Evolutionary conservation across 1,140 invertebrate species (phyloP), one percentile per base, ranked within the genome.

Genomic region (Octopus bimaculoides): DNA sequence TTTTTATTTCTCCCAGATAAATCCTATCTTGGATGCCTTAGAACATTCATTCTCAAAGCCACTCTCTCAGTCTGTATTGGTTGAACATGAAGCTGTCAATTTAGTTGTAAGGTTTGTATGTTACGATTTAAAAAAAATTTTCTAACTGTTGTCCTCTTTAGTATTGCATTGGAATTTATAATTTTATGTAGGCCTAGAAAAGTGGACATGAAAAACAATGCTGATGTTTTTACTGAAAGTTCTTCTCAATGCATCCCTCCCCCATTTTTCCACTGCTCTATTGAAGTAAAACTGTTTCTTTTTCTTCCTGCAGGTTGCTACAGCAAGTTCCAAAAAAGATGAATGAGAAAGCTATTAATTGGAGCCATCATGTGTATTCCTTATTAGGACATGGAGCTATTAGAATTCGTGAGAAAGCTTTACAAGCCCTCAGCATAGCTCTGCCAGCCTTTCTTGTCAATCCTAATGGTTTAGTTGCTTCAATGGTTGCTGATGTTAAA

Each of bases 61-160:
- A 83, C 82, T 82, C 12, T 75, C 77, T n/a, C 79, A 84, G 71
- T 83, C 85, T 4, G 75, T 82, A 14, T 81, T 83, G 12, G 84
- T 87, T 6, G 84, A 87, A 69, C 80, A 86, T 80, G 86, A 86
- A 76, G 83, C 82, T 26, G 75, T 84, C 17, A 83, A 83, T 80
- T 81, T 82, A 52, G 77, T 86, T 73, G 73, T 79, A 41, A 86
- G 85, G 86, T 87, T 71, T 8, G 66, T 71, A 41, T 41, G 26
- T 41, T 41, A 41, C 3, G 26, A 41, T 41, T 41, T 41, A n/a
- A n/a, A n/a, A n/a, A n/a, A n/a, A n/a, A 41, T 41, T 41, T 41
- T 41, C 3, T 41, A 41, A 41, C 26, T 41, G 26, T 41, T 41
- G 26, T 41, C 26, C 26, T 41, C 26, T 41, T 41, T 41, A 41